phyloP scores from a whole-genome alignment of 2,113 vertebrate genomes.

The Varanus salvator region DNA sequence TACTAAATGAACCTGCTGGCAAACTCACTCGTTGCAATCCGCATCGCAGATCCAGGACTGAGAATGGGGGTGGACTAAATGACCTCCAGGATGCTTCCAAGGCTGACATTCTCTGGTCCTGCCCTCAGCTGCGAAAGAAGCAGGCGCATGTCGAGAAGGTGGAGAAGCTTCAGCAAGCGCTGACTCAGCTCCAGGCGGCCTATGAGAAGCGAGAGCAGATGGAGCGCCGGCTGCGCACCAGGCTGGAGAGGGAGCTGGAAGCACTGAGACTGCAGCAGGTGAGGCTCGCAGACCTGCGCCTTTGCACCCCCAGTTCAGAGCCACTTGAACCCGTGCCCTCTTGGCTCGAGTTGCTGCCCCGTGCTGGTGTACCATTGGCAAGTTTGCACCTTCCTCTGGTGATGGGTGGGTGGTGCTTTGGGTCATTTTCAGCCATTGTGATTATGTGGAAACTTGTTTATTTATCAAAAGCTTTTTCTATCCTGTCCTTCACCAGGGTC shows the following conservation, averaged over 20 bases:
- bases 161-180: slow-evolving; percentile 85
- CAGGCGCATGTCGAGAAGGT: slow-evolving; percentile 87
- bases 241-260: slow-evolving; percentile 87
- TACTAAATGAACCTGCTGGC: too few species aligned
- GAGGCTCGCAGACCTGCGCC: background rate
- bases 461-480: too few species aligned
- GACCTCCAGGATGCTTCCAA: background rate
- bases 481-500: too few species aligned
- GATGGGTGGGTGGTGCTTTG: background rate
- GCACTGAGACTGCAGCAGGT: slow-evolving; percentile 86
- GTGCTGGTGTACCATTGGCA: too few species aligned
- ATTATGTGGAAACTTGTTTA: background rate
- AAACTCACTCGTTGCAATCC: background rate
- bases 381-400: background rate
- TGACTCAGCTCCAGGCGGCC: slow-evolving; percentile 85
- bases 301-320: background rate
- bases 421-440: background rate
- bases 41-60: background rate
- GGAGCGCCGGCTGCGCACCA: slow-evolving; percentile 84
- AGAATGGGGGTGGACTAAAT: background rate
- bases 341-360: background rate
- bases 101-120: background rate
- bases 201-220: slow-evolving; percentile 88
- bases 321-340: too few species aligned
- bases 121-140: slow-evolving; percentile 82